Conservation (phyloP, 2,113 vertebrate genomes). For the Oxyura jamaicensis region DNA sequence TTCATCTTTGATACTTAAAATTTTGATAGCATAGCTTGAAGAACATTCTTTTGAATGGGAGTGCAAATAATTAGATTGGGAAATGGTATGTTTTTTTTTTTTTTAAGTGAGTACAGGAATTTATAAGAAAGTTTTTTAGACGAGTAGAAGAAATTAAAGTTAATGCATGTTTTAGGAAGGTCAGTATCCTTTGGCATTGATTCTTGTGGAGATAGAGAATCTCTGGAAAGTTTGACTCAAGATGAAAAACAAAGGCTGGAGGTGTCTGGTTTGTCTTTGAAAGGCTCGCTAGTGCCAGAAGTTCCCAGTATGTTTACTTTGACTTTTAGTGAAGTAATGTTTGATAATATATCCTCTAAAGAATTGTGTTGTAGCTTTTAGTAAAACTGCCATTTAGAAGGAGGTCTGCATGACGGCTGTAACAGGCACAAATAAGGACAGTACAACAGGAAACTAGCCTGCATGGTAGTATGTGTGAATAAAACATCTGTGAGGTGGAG, state of each 20-base stretch:
- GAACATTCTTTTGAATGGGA: background rate
- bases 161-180: background rate
- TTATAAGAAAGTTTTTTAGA: background rate
- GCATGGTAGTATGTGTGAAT: no score
- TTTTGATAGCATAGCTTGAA: background rate
- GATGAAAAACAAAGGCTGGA: background rate
- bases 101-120: background rate
- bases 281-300: background rate
- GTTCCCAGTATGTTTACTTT: background rate
- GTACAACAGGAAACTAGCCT: background rate
- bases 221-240: background rate
- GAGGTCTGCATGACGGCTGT: background rate
- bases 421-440: background rate
- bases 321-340: background rate
- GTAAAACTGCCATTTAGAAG: background rate
- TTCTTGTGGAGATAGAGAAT: background rate
- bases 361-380: background rate
- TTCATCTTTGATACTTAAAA: background rate
- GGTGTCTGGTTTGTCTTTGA: accelerated
- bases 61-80: background rate
- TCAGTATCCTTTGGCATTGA: background rate
- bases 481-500: background rate
- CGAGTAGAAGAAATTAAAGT: background rate
- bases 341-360: background rate
- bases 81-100: background rate